Base-by-base conservation (phyloP, 2,797 vertebrate species). In the Anguilla anguilla region DNA sequence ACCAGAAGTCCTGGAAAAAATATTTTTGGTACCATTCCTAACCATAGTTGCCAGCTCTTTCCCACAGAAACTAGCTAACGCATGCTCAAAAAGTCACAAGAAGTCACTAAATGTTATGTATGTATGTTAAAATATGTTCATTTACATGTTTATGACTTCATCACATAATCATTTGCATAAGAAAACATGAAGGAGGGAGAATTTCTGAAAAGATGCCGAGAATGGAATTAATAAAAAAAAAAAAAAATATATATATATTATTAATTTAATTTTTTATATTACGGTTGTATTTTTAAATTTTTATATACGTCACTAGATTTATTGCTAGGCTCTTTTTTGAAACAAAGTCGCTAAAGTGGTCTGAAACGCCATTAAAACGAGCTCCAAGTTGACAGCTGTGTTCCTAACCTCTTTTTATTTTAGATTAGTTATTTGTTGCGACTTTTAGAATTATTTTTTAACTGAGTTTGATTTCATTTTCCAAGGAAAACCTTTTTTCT, bases 401-500 rank as follows among this genome's bases (percentile, higher is more conserved):
- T 57, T 57, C 28, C 28, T 79, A 22, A 22, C 19, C 39, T 43
- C 31, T 77, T 77, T 28, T 72, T 28, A 6, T 72, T 28, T 11
- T 13, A 93, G 93, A 55, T 51, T 9, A 91, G 92, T 95, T 92
- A 86, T 91, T 86, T 86, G 88, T 61, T 9, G n/a, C 15, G 2
- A 31, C 28, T 31, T 84, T n/a, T 53, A 53, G 51, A 53, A 53
- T 22, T 81, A 6, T 77, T 46, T 25, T 51, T 82, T 7, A 1
- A 31, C 46, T 43, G 43, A 82, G 89, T 93, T 92, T 91, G 91
- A 90, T 90, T 93, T 92, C 91, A 94, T 95, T 90, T 94, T 84
- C 93, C 94, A 95, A 92, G 89, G 92, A 93, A 95, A 94, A 93
- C 91, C 91, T 92, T 87, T 89, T 90, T 57, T 53, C 92, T 93